Evolutionary conservation across 2,113 vertebrate species (phyloP).

Genomic region (Sarotherodon lohbergeri): DNA sequence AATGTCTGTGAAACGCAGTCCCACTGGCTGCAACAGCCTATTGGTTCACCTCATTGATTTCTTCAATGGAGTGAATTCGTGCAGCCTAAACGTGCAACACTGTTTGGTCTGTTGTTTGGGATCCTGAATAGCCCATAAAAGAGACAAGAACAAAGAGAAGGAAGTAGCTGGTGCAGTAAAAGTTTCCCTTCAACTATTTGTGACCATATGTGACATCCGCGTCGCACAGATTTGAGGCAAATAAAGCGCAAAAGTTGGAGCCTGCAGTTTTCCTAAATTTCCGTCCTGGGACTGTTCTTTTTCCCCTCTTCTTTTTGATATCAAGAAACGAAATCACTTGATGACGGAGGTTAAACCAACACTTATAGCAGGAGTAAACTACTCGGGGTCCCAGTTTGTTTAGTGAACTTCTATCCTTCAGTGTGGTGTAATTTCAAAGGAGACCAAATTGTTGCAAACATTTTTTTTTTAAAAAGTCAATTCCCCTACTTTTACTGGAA

Average conservation of each 20-base stretch:
- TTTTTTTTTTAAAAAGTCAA: too few species aligned
- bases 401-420: background rate
- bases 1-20: slow-evolving; percentile 21
- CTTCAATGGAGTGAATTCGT: slow-evolving; percentile 31
- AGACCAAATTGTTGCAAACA: background rate
- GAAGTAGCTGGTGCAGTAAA: slow-evolving; percentile 70
- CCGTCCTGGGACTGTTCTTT: background rate
- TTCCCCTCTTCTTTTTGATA: background rate
- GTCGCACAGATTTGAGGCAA: slow-evolving; percentile 27
- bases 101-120: slow-evolving; percentile 58
- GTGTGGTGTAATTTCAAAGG: background rate
- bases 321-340: background rate
- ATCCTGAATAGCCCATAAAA: slow-evolving; percentile 65
- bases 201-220: slow-evolving; percentile 66
- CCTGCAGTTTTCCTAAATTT: background rate
- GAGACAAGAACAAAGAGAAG: slow-evolving; percentile 70
- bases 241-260: slow-evolving; percentile 22
- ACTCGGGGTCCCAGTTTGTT: background rate
- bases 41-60: slow-evolving; percentile 52
- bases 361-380: background rate
- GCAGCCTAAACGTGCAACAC: slow-evolving; percentile 48
- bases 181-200: slow-evolving; percentile 58
- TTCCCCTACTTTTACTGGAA: background rate
- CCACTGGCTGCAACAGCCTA: background rate
- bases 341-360: background rate